Base-by-base conservation (phyloP, 2,797 vertebrate species). In the Myotis pilosus region DNA sequence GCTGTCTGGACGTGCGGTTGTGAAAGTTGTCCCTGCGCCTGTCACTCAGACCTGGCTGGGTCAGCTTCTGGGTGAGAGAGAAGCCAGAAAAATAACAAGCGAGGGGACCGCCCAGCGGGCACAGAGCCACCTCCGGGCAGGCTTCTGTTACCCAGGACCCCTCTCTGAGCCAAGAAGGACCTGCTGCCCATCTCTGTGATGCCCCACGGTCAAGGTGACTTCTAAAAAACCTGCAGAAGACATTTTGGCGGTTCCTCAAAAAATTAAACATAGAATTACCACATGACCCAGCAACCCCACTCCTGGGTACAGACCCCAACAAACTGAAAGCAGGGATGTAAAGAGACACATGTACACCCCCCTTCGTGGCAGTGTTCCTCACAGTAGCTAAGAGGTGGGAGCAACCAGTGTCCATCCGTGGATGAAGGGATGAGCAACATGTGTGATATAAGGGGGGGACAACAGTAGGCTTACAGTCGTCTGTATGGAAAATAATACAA, bases 381-480 rank as follows among this genome's bases (percentile, higher is more conserved):
- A 15, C 76, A 15, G 12, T 0, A 30, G n/a, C 64, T 49, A 15
- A 15, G 6, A 36, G 2, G 6, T 28, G 25, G 28, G 25, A 64
- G 25, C 16, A 1, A 0, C 49, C 33, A 23, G 2, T 1, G 36
- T 6, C 51, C 15, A 0, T 2, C 6, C 5, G 5, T 13, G 36
- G 25, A 60, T 0, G 8, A 4, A 51, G 0, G 22, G 71, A 12
- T 4, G 0, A 4, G 23, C 36, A 8, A 5, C 28, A 57, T 0
- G 23, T 1, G 38, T 0, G 1, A 20, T 0, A 20, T n/a, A n/a
- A n/a, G n/a, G 38, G 38, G 38, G 38, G 38, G 74, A 5, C 74
- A 12, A 2, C 6, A 12, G 66, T 1, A 33, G n/a, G 33, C 36
- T 68, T 20, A 36, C 33, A 36, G 33, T 11, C 19, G 8, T 36